Evolutionary conservation across 2,888 invertebrate species (phyloP).

Genomic region (Leptopilina drosophilae): DNA sequence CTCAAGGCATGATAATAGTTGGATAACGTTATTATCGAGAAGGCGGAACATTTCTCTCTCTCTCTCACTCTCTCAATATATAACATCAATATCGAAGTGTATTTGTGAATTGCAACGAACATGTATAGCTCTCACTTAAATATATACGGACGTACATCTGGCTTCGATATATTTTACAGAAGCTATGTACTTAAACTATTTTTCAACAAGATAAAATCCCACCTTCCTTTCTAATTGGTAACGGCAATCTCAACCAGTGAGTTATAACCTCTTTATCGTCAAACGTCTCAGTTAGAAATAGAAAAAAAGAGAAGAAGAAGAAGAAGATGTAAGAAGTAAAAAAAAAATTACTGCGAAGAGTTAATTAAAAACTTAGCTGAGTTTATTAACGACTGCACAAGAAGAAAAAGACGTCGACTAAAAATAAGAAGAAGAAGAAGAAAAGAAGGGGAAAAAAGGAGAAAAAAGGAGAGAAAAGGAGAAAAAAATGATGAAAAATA

Average conservation of each 20-base stretch:
- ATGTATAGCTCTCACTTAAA: not conserved
- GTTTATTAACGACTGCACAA: too few relatives aligned
- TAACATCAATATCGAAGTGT: conserved; percentile 26
- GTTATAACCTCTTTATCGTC: not conserved
- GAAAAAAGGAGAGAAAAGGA: too few relatives aligned
- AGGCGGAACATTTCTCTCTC: not conserved
- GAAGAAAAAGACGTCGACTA: too few relatives aligned
- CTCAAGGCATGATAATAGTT: conserved; percentile 18
- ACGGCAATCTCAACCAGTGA: not conserved
- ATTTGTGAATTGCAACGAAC: conserved; percentile 27
- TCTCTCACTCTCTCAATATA: not conserved
- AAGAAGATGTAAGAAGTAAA: not conserved
- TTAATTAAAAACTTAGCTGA: too few relatives aligned
- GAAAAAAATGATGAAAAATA: too few relatives aligned
- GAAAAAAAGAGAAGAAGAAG: not conserved
- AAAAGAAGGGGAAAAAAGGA: too few relatives aligned
- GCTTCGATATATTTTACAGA: conserved; percentile 6
- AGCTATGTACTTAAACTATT: conserved; percentile 14
- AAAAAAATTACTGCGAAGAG: too few relatives aligned
- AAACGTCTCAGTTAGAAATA: not conserved
- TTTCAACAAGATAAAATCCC: conserved; percentile 3
- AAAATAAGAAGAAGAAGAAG: too few relatives aligned
- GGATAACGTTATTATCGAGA: conserved; percentile 32
- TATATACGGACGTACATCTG: not conserved
- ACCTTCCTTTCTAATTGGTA: conserved; percentile 25